Percentiles rank a stretch among this genome's conserved stretches.
These are phyloP conservation scores for Hippocampus zosterae DNA, from an alignment of 2,113 vertebrate species.

Conservation along the genomic window DNA sequence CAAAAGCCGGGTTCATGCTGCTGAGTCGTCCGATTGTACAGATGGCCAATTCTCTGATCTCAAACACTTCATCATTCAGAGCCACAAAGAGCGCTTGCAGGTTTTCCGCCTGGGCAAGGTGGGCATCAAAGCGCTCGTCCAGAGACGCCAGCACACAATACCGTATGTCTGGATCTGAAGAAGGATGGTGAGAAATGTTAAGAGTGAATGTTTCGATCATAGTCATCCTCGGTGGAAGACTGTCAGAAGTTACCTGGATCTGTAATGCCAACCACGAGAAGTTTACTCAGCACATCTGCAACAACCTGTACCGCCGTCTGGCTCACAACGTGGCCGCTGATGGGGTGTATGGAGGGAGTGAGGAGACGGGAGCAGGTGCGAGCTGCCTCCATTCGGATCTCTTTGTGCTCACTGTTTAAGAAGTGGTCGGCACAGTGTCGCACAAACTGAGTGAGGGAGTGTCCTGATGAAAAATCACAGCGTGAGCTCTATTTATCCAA, in stretches of 20 bases:
- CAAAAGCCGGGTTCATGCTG: constrained; percentile 98
- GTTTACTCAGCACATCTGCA: constrained; percentile 95
- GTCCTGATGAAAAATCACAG: constrained; percentile 70
- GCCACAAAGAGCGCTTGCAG: constrained; percentile 96
- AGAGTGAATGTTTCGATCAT: not conserved
- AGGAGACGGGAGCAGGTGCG: constrained; percentile 94
- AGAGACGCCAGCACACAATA: constrained; percentile 95
- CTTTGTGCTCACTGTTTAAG: constrained; percentile 96
- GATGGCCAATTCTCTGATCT: constrained; percentile 96
- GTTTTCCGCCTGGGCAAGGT: constrained; percentile 95
- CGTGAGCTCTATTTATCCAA: not conserved
- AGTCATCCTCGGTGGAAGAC: not conserved
- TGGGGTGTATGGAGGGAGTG: constrained; percentile 91
- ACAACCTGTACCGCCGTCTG: constrained; percentile 97
- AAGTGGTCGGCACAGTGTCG: constrained; percentile 97
- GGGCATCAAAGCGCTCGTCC: constrained; percentile 96
- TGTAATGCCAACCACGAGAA: constrained; percentile 95
- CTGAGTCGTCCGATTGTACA: constrained; percentile 96
- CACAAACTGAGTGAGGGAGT: constrained; percentile 98
- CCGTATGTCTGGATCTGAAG: constrained; percentile 92
- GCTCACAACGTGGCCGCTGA: constrained; percentile 93
- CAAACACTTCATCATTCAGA: constrained; percentile 95
- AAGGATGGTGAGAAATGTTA: not conserved
- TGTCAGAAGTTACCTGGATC: constrained; percentile 82
- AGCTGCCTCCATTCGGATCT: constrained; percentile 95